These are phyloP conservation scores for Anthoscopus minutus DNA, from an alignment of 2,113 vertebrate genomes.

Conservation along the genomic window DNA sequence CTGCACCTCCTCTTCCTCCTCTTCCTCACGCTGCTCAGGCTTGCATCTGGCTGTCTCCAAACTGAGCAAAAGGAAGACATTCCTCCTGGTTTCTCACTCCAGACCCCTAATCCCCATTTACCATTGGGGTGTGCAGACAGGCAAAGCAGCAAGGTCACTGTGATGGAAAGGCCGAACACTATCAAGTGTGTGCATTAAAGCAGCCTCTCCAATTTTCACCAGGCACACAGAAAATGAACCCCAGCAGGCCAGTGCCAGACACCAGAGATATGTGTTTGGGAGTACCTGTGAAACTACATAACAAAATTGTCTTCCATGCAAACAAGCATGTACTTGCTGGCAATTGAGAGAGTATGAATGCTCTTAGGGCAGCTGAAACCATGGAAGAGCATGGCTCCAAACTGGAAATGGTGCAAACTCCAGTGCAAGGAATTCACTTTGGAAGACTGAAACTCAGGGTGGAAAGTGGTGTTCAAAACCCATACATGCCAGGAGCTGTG, in stretches of 20 bases:
- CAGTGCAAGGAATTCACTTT: neutral
- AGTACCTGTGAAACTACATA: neutral
- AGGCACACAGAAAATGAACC: neutral
- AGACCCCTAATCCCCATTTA: too few species aligned
- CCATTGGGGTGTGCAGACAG: fast-evolving
- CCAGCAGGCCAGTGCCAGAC: neutral
- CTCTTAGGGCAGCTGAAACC: neutral
- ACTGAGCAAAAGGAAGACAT: neutral
- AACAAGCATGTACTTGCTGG: neutral
- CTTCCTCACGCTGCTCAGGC: neutral
- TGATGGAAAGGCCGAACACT: neutral
- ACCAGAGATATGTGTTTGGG: neutral
- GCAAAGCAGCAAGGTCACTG: neutral
- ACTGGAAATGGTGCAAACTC: neutral
- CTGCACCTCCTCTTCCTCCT: neutral
- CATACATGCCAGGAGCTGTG: neutral
- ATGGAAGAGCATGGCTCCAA: neutral
- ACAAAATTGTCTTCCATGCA: neutral
- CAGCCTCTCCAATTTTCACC: neutral
- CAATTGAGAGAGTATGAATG: neutral
- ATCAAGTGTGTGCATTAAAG: fast-evolving
- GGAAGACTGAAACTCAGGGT: neutral
- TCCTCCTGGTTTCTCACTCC: neutral
- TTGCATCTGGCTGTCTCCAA: neutral
- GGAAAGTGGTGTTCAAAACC: neutral